Conservation (phyloP, 2,888 invertebrate genomes). For the Latheticus oryzae region DNA sequence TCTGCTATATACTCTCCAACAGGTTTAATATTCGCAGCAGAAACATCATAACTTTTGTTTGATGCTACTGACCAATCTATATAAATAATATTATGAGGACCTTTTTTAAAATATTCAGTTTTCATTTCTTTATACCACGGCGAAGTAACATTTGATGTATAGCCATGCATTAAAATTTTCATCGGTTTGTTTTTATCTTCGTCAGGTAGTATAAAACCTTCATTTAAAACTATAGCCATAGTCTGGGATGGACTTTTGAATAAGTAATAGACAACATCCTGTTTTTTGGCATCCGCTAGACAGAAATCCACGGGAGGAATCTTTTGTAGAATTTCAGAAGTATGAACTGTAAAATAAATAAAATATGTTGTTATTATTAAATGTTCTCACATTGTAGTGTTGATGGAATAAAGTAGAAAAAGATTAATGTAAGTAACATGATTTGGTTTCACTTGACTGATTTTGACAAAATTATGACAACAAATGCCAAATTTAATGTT, state of each 20-base stretch:
- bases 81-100: constrained; percentile 65
- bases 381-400: too few relatives aligned
- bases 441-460: too few relatives aligned
- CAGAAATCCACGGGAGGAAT: constrained; percentile 52
- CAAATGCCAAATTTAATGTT: too few relatives aligned
- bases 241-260: constrained; percentile 45
- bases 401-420: too few relatives aligned
- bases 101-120: constrained; percentile 61
- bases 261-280: constrained; percentile 48
- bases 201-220: constrained; percentile 42
- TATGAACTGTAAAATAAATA: constrained; percentile 22
- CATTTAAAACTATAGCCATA: constrained; percentile 44
- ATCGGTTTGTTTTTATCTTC: constrained; percentile 55
- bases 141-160: constrained; percentile 64
- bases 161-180: constrained; percentile 67
- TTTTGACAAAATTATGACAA: too few relatives aligned
- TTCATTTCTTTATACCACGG: constrained; percentile 61
- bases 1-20: constrained; percentile 65
- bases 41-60: constrained; percentile 55
- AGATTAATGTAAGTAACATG: too few relatives aligned
- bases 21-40: constrained; percentile 64
- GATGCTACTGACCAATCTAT: constrained; percentile 64
- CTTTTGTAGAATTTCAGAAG: constrained; percentile 6
- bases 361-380: too few relatives aligned
- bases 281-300: constrained; percentile 48